These are phyloP conservation scores for Diadema setosum DNA, from an alignment of 35 echinoderm and acorn worm genomes.

Conservation along the genomic window DNA sequence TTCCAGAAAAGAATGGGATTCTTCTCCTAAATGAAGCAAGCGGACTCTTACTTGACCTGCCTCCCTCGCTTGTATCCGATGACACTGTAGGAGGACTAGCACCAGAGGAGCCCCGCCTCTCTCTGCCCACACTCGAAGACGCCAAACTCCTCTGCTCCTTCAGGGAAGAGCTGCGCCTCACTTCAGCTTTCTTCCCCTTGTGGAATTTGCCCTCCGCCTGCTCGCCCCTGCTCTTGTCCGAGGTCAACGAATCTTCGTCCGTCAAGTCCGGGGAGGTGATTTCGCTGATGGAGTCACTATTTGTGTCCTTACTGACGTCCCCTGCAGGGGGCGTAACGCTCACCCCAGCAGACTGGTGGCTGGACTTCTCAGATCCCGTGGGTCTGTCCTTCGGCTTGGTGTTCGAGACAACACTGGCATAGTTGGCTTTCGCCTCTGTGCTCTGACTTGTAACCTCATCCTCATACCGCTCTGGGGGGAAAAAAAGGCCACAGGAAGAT, in stretches of 20 bases:
- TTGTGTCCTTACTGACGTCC: background rate
- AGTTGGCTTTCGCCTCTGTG: background rate
- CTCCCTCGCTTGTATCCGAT: background rate
- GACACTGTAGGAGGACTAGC: background rate
- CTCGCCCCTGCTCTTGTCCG: background rate
- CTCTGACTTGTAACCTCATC: background rate
- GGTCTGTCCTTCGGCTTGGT: background rate
- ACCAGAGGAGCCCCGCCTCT: background rate
- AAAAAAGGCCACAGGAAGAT: too few relatives aligned
- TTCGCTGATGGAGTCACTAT: background rate
- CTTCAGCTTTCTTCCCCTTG: background rate
- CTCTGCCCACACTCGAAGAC: background rate
- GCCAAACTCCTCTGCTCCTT: background rate
- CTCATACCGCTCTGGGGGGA: background rate
- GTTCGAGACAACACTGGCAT: background rate
- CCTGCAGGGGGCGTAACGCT: background rate
- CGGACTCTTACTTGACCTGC: slow-evolving; percentile 20
- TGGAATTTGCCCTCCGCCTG: background rate
- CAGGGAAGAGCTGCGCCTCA: background rate
- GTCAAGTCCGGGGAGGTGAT: background rate
- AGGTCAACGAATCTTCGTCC: background rate
- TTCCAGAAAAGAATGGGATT: slow-evolving; percentile 83
- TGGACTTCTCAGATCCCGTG: background rate
- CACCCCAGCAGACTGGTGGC: background rate
- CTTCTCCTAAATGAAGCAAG: slow-evolving; percentile 16